A percentile compares a stretch with the other conserved stretches of the same genome.
Conservation (phyloP, 2,888 invertebrate genomes). For the Tribolium freemani region DNA sequence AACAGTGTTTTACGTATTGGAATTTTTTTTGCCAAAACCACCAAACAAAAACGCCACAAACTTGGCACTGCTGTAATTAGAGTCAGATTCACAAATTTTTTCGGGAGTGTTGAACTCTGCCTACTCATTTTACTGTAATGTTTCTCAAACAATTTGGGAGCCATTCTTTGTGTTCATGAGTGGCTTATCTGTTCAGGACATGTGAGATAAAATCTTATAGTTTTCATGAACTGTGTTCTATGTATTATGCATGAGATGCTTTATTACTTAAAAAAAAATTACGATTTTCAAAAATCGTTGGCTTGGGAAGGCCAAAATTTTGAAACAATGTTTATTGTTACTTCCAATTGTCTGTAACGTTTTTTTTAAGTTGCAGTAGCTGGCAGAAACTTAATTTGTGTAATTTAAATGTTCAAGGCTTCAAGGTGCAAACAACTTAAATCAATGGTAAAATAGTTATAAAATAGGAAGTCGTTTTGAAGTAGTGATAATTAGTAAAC, state of each 20-base stretch:
- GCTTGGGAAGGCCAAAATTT: too few relatives aligned
- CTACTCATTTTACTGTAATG: neutral
- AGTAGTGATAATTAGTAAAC: too few relatives aligned
- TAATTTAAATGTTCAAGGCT: too few relatives aligned
- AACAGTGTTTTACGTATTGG: too few relatives aligned
- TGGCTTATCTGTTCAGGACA: neutral
- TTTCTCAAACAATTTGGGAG: neutral
- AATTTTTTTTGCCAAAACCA: neutral
- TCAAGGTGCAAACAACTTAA: too few relatives aligned
- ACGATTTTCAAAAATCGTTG: too few relatives aligned
- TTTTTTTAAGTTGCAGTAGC: too few relatives aligned
- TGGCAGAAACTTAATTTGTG: too few relatives aligned
- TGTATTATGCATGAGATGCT: neutral
- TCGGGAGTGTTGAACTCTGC: neutral
- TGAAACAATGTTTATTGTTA: too few relatives aligned
- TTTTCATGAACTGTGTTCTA: neutral
- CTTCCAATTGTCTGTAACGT: too few relatives aligned
- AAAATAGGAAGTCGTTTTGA: too few relatives aligned
- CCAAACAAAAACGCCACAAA: neutral
- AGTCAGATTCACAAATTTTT: neutral
- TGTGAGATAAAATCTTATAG: neutral
- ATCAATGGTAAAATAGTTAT: too few relatives aligned
- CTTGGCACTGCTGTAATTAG: neutral
- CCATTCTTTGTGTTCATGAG: neutral
- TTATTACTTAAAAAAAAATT: neutral